phyloP scores from a whole-genome alignment of 2,113 vertebrate species.

The Osmerus eperlanus region DNA sequence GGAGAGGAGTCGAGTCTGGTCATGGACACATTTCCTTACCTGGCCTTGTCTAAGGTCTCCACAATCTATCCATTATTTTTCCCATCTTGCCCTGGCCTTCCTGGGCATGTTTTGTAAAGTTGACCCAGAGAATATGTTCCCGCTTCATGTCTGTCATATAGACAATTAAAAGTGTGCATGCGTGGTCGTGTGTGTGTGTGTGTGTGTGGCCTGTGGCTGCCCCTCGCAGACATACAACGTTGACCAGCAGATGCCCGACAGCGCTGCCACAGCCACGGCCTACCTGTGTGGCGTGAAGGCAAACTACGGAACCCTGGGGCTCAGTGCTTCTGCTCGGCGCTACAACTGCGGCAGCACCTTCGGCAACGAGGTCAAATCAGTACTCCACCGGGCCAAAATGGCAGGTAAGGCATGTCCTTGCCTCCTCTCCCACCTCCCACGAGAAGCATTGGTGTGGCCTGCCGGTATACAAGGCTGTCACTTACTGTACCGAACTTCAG shows the following conservation, averaged over 20 bases:
- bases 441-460: too few species aligned
- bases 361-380: slow-evolving; percentile 73
- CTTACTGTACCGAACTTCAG: too few species aligned
- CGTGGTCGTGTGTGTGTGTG: background rate
- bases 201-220: slow-evolving; percentile 5
- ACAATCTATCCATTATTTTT: background rate
- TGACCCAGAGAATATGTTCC: background rate
- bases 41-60: slow-evolving; percentile 77
- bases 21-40: slow-evolving; percentile 77
- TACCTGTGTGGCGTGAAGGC: slow-evolving; percentile 79
- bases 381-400: slow-evolving; percentile 70
- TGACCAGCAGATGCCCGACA: slow-evolving; percentile 79
- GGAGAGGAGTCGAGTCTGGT: slow-evolving; percentile 74
- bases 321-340: slow-evolving; percentile 61
- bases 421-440: too few species aligned
- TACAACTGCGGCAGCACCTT: slow-evolving; percentile 48
- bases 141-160: too few species aligned
- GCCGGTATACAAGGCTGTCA: too few species aligned
- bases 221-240: slow-evolving; percentile 73
- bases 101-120: background rate
- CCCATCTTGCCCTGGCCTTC: background rate
- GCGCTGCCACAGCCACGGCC: slow-evolving; percentile 77
- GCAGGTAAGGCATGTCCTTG: slow-evolving; percentile 58
- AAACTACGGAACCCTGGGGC: slow-evolving; percentile 76
- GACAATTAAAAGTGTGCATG: background rate